phyloP scores from a whole-genome alignment of 2,888 invertebrate species.

The Tetheella fluctuosa region DNA sequence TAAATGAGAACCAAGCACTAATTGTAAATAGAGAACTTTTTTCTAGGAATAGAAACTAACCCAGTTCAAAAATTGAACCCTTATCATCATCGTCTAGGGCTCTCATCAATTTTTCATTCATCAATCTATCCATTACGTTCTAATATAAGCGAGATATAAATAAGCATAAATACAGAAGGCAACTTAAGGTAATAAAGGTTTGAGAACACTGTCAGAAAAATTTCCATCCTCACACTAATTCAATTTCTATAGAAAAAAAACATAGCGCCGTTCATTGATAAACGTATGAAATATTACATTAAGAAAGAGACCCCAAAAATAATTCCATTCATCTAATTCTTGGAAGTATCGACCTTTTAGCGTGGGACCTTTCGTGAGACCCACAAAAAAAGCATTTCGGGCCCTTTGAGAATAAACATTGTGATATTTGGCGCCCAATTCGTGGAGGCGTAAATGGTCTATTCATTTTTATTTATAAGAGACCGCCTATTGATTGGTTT shows the following conservation, averaged over 20 bases:
- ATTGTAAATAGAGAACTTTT: neutral
- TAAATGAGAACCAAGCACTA: too few species aligned
- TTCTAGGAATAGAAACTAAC: too few species aligned
- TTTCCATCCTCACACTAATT: slow-evolving; percentile 10
- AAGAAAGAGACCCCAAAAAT: slow-evolving; percentile 23
- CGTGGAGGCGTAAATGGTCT: slow-evolving; percentile 34
- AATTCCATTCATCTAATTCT: slow-evolving; percentile 41
- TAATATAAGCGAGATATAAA: too few species aligned
- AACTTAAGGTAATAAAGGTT: neutral
- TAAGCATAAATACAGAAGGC: too few species aligned
- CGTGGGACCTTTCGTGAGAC: slow-evolving; percentile 30
- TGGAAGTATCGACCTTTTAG: slow-evolving; percentile 46
- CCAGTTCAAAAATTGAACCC: too few species aligned
- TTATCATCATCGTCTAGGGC: too few species aligned
- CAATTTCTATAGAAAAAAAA: slow-evolving; percentile 25
- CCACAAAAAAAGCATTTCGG: slow-evolving; percentile 26
- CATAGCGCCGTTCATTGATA: slow-evolving; percentile 35
- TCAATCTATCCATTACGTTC: too few species aligned
- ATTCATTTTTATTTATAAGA: slow-evolving; percentile 35
- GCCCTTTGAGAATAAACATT: slow-evolving; percentile 35
- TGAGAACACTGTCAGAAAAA: slow-evolving; percentile 11
- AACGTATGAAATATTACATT: slow-evolving; percentile 25
- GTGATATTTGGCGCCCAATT: slow-evolving; percentile 42
- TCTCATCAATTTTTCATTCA: too few species aligned
- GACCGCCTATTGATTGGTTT: slow-evolving; percentile 11